These are phyloP conservation scores for Erethizon dorsatum DNA, from an alignment of 2,797 vertebrate species.

Conservation along the genomic window DNA sequence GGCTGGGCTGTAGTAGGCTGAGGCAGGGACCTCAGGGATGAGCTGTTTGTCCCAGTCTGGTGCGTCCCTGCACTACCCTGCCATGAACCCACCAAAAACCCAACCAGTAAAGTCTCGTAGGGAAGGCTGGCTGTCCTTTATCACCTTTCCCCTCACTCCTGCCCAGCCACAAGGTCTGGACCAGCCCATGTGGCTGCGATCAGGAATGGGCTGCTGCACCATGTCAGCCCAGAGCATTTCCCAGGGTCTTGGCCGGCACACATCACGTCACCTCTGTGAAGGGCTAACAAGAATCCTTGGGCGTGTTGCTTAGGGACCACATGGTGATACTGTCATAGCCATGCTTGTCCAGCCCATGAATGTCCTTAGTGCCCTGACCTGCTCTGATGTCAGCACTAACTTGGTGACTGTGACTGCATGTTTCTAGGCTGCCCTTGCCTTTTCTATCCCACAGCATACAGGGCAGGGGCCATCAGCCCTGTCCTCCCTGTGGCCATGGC, in stretches of 20 bases:
- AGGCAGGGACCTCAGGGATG: neutral
- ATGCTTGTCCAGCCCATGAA: neutral
- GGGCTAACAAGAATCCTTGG: neutral
- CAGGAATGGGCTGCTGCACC: neutral
- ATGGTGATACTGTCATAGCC: neutral
- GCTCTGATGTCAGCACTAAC: neutral
- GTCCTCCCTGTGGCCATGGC: too few species aligned
- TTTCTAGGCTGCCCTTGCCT: neutral
- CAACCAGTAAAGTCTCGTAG: neutral
- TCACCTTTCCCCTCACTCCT: neutral
- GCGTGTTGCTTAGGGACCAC: neutral
- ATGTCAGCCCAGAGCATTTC: neutral
- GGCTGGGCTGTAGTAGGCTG: neutral
- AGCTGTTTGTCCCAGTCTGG: neutral
- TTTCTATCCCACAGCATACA: neutral
- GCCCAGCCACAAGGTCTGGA: neutral
- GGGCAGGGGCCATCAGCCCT: neutral
- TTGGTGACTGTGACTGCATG: neutral
- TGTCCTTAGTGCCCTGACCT: neutral
- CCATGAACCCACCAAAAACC: neutral
- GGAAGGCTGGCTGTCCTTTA: neutral
- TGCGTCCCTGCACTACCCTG: neutral
- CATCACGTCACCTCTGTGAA: neutral
- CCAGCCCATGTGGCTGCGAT: neutral
- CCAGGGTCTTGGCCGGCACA: neutral